phyloP scores from a whole-genome alignment of 2,888 invertebrate genomes.

The Chaitophorus viminalis region DNA sequence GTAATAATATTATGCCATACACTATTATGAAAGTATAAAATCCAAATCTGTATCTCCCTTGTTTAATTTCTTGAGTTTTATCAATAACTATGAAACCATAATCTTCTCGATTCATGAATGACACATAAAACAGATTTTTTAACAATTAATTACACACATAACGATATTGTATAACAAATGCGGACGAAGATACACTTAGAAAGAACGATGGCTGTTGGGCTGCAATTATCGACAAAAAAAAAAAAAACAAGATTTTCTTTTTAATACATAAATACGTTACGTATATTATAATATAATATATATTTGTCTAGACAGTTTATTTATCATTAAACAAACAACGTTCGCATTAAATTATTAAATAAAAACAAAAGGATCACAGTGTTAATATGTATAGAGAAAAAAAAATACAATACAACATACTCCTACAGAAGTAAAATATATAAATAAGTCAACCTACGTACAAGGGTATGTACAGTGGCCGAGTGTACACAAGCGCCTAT shows the following conservation, averaged over 20 bases:
- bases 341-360: conserved; percentile 51
- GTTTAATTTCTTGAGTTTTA: too few relatives aligned
- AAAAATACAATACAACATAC: not conserved
- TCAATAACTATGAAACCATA: too few relatives aligned
- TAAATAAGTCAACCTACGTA: not conserved
- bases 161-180: too few relatives aligned
- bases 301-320: conserved; percentile 17
- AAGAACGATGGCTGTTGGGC: too few relatives aligned
- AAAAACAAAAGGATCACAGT: conserved; percentile 58
- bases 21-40: too few relatives aligned
- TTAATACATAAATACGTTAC: not conserved
- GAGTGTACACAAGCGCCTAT: not conserved
- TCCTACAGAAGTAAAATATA: not conserved
- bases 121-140: too few relatives aligned
- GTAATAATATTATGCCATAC: too few relatives aligned
- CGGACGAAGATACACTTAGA: too few relatives aligned
- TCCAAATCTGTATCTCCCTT: too few relatives aligned
- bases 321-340: conserved; percentile 51
- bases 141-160: too few relatives aligned
- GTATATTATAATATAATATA: conserved; percentile 3
- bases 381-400: conserved; percentile 30
- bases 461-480: not conserved
- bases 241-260: not conserved
- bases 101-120: too few relatives aligned
- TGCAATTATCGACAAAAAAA: not conserved